Evolutionary conservation across 2,797 vertebrate species (phyloP).

Genomic region (Nyctibius grandis): DNA sequence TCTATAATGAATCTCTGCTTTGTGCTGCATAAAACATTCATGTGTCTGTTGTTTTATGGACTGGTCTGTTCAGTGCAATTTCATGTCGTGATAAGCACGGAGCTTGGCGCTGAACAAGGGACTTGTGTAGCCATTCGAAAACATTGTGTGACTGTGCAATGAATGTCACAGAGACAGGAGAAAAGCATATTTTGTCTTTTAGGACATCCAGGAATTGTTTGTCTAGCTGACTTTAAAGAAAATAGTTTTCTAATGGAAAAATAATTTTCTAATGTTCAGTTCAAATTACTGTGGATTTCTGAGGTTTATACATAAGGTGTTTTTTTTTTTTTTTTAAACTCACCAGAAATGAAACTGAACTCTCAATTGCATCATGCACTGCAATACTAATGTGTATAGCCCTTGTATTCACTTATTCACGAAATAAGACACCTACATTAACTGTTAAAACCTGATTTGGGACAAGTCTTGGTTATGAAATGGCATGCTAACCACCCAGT

Average conservation of each 20-base stretch:
- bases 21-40: background rate
- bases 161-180: background rate
- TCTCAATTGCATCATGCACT: background rate
- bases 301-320: background rate
- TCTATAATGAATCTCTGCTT: background rate
- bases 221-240: background rate
- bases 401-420: background rate
- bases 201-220: background rate
- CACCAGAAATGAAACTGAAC: background rate
- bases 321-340: background rate
- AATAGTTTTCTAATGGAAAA: background rate
- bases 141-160: background rate
- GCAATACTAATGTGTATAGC: background rate
- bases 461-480: background rate
- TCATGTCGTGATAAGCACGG: fast-evolving
- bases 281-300: background rate
- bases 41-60: fast-evolving
- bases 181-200: background rate
- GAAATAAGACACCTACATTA: background rate
- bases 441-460: background rate
- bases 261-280: background rate
- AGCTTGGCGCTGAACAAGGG: background rate
- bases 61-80: background rate
- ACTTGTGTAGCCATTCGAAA: background rate
- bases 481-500: background rate